Base-by-base conservation (phyloP, 2,113 vertebrate genomes). In the Aptenodytes patagonicus region DNA sequence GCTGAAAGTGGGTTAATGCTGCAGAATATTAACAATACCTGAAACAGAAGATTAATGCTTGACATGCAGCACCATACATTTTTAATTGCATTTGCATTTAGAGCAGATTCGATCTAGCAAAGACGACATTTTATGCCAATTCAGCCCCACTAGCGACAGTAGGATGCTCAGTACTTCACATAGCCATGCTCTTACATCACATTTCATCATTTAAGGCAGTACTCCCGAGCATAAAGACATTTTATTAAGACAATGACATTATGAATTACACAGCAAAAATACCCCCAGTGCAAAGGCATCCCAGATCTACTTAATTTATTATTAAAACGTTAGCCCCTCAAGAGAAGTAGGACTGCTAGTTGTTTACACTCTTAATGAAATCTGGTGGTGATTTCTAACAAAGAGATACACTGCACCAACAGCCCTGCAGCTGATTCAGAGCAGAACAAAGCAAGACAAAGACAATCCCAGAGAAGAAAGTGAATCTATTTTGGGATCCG, bases 161-260 rank as follows among this genome's bases (percentile, higher is more conserved):
- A 26, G 73, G 54, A 82, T 77, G 75, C 85, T 93, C 62, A 15
- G 46, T 40, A 89, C 89, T 89, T 91, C 70, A 70, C 83, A 75
- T 57, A 78, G 91, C 73, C 88, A 85, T 70, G 81, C 91, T 92
- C 93, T 95, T 95, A 91, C 93, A 95, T 93, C 94, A 93, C 90
- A 81, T 91, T 95, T 91, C 81, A 78, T 87, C 94, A 82, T 94
- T 95, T 91, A 89, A 84, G 61, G 87, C 87, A 79, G 70, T 9
- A 40, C 57, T 72, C 47, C 93, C 92, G 19, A 89, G 71, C 25
- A 71, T 17, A 49, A 85, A 87, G 80, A 32, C 89, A 24, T 92
- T 97, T 97, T 96, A 95, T 97, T 96, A 84, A 87, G 57, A 97
- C 91, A 96, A 95, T 89, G 93, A 92, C 87, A 69, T 92, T 58